Evolutionary conservation across 2,797 vertebrate genomes (phyloP).

Genomic region (Hipposideros larvatus): DNA sequence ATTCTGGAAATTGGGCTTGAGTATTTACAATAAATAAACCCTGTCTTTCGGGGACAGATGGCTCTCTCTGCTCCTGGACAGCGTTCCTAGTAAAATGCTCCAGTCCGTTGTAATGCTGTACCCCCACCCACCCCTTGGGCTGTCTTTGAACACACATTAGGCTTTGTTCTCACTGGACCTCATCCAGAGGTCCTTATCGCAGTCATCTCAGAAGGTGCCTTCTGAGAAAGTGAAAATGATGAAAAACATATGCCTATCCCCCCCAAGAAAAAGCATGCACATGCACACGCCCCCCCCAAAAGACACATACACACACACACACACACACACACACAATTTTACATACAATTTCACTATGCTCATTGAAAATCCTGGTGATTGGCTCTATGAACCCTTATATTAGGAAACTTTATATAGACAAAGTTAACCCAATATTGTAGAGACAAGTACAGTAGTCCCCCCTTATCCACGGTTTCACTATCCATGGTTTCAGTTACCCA

Average conservation of each 20-base stretch:
- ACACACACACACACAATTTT: not conserved
- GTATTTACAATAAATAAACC: not conserved
- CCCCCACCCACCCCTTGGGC: too few relatives aligned
- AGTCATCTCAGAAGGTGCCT: not conserved
- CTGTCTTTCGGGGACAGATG: not conserved
- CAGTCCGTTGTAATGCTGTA: accelerated
- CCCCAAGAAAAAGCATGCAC: not conserved
- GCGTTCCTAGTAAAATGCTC: not conserved
- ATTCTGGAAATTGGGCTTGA: slow-evolving; percentile 23
- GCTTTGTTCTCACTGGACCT: not conserved
- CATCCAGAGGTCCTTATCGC: not conserved
- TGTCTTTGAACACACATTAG: not conserved
- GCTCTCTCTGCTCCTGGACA: not conserved
- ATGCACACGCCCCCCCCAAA: too few relatives aligned
- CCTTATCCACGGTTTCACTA: not conserved
- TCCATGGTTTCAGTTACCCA: not conserved
- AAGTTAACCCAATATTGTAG: not conserved
- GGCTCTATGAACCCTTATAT: not conserved
- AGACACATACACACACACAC: too few relatives aligned
- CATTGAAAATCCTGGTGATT: too few relatives aligned
- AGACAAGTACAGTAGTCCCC: not conserved
- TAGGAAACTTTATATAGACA: not conserved
- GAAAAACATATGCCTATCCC: not conserved
- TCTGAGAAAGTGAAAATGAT: not conserved
- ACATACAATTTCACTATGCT: not conserved